Conservation (phyloP, 2,797 vertebrate genomes). For the Microchirus variegatus region DNA sequence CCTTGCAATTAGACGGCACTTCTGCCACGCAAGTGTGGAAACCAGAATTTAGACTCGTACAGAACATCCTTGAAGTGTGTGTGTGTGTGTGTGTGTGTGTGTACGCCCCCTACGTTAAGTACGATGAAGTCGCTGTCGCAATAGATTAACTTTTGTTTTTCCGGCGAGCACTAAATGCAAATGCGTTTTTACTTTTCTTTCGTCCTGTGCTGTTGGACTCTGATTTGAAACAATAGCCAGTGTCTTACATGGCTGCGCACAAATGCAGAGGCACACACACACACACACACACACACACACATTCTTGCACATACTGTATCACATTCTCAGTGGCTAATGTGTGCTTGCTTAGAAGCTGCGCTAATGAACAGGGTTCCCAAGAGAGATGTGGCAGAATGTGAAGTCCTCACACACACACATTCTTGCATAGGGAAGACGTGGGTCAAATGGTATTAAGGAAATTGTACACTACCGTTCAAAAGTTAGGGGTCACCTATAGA, state of each 20-base stretch:
- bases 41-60: conserved; percentile 14
- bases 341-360: conserved; percentile 32
- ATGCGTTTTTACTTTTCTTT: conserved; percentile 14
- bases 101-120: conserved; percentile 6
- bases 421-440: conserved; percentile 19
- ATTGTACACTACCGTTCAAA: no score
- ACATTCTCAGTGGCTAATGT: conserved; percentile 51
- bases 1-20: conserved; percentile 33
- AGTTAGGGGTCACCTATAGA: no score
- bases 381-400: conserved; percentile 43
- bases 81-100: neutral
- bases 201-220: conserved; percentile 7
- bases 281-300: neutral
- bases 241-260: conserved; percentile 33
- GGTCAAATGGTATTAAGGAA: conserved; percentile 42
- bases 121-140: conserved; percentile 28
- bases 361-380: conserved; percentile 64
- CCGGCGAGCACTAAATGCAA: conserved; percentile 2
- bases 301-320: conserved; percentile 11
- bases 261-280: conserved; percentile 1
- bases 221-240: conserved; percentile 33
- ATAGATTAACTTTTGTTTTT: conserved; percentile 48
- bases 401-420: conserved; percentile 13
- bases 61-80: conserved; percentile 32
- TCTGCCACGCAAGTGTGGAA: conserved; percentile 37